These are phyloP conservation scores for Stenotaenia linearis DNA, from an alignment of 2,888 invertebrate species.

Conservation along the genomic window DNA sequence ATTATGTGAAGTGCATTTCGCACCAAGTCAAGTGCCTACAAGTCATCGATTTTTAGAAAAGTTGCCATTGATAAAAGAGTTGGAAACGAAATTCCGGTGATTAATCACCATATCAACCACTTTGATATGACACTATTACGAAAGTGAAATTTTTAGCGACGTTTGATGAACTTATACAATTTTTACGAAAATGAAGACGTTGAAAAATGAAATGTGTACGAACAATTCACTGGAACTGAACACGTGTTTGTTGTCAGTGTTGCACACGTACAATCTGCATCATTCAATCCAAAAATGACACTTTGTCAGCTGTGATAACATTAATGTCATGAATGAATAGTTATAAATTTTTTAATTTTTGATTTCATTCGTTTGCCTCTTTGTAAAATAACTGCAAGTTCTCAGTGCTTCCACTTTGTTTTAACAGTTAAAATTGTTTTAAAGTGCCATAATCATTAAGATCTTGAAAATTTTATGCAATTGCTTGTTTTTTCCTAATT, in stretches of 20 bases:
- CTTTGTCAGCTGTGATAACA: conserved; percentile 1
- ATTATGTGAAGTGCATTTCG: background rate
- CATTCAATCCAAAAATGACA: conserved; percentile 14
- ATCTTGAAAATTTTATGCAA: background rate
- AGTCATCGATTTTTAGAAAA: background rate
- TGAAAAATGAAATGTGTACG: background rate
- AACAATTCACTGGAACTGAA: no score
- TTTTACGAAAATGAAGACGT: background rate
- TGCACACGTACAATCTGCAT: background rate
- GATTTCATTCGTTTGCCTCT: background rate
- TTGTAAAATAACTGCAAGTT: background rate
- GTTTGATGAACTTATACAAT: background rate
- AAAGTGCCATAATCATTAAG: background rate
- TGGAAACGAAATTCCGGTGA: background rate
- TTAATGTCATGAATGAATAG: background rate
- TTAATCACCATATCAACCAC: conserved; percentile 2
- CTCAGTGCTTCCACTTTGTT: background rate
- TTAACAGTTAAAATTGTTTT: background rate
- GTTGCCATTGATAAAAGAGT: background rate
- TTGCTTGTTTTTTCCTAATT: background rate
- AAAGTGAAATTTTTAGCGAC: background rate
- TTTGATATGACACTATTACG: background rate
- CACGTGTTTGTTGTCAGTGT: background rate
- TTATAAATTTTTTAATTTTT: background rate
- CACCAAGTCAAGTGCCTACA: conserved; percentile 10